Percentiles rank a stretch among this genome's conserved stretches.
Conservation (phyloP, 2,113 vertebrate species). For the Hippoglossus stenolepis region DNA sequence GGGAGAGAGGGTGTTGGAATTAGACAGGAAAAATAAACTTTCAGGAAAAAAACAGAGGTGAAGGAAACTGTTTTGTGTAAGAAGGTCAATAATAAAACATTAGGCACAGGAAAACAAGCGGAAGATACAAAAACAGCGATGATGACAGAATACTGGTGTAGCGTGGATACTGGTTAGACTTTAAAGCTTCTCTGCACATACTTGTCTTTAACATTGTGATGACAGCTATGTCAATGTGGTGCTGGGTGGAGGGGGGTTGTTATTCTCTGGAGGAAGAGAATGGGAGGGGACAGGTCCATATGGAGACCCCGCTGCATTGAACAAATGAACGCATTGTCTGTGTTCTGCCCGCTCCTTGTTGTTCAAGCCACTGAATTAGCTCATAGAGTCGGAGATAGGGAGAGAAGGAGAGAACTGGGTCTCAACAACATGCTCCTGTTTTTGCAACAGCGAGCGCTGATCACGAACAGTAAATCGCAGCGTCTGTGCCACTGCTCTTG, state of each 20-base stretch:
- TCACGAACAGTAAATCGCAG: conserved; percentile 42
- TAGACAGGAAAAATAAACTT: conserved; percentile 3
- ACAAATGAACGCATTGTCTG: conserved; percentile 75
- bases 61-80: neutral
- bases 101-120: neutral
- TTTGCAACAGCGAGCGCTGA: conserved; percentile 45
- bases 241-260: conserved; percentile 50
- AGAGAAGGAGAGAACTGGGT: conserved; percentile 32
- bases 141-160: neutral
- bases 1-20: conserved; percentile 9
- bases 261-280: conserved; percentile 72
- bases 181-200: conserved; percentile 21
- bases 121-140: neutral
- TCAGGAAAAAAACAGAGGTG: neutral
- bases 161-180: neutral
- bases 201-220: conserved; percentile 37
- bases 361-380: conserved; percentile 77
- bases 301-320: conserved; percentile 71
- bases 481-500: conserved; percentile 18
- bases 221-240: conserved; percentile 54
- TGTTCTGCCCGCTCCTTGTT: conserved; percentile 74
- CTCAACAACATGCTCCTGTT: conserved; percentile 61
- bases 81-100: neutral
- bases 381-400: conserved; percentile 58
- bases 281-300: conserved; percentile 67